These are phyloP conservation scores for Otocyon megalotis DNA, from an alignment of 2,113 vertebrate species.

Conservation along the genomic window DNA sequence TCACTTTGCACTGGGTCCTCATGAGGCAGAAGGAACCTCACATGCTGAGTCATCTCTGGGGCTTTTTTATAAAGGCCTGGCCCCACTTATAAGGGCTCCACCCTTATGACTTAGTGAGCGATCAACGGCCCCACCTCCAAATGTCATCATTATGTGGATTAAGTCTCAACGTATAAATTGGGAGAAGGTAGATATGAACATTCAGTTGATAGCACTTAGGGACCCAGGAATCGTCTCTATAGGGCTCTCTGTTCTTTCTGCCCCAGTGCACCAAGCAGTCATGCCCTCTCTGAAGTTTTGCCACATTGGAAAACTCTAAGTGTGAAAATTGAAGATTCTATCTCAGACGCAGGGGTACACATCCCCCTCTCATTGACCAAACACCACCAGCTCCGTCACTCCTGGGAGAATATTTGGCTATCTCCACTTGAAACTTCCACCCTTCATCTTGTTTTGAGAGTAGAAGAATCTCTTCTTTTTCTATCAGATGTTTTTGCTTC, in stretches of 20 bases:
- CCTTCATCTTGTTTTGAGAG: background rate
- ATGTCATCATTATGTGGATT: background rate
- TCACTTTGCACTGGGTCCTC: background rate
- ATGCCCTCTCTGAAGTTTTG: background rate
- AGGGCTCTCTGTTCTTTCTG: background rate
- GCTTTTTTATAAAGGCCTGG: background rate
- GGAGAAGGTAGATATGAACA: background rate
- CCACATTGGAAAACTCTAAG: background rate
- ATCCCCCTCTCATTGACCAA: background rate
- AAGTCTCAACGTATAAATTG: background rate
- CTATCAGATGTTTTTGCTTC: slow-evolving; percentile 24
- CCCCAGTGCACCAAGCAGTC: background rate
- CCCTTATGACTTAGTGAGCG: background rate
- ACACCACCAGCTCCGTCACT: background rate
- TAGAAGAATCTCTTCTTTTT: slow-evolving; percentile 43
- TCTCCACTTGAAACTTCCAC: background rate
- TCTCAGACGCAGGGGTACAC: background rate
- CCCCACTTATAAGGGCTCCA: background rate
- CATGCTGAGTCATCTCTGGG: background rate
- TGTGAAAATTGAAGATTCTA: background rate
- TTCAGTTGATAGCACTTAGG: background rate
- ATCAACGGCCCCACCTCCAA: background rate
- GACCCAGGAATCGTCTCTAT: background rate
- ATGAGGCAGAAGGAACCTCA: background rate
- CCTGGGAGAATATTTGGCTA: background rate